These are phyloP conservation scores for Anoplolepis gracilipes DNA, from an alignment of 1,140 invertebrate genomes.

Conservation along the genomic window DNA sequence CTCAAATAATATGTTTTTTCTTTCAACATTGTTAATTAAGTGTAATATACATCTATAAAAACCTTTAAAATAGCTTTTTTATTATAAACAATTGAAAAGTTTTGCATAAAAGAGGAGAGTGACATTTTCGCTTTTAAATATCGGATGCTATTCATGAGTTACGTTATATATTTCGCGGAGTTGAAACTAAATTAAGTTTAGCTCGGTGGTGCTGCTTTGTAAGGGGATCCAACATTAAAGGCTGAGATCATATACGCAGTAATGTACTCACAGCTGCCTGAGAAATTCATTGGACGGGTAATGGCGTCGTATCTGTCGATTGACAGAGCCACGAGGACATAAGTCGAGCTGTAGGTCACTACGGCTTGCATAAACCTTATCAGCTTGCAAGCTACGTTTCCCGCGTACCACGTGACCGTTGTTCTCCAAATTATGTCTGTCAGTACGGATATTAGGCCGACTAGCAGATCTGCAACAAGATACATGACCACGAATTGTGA, in stretches of 20 bases:
- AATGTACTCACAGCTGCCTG: conserved; percentile 94
- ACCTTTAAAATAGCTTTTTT: neutral
- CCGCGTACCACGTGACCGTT: conserved; percentile 94
- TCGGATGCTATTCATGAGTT: neutral
- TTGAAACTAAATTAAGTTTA: conserved; percentile 19
- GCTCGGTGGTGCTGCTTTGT: conserved; percentile 1
- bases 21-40: neutral
- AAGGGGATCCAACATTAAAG: neutral
- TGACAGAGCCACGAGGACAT: conserved; percentile 96
- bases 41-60: neutral
- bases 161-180: neutral
- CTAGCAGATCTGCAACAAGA: conserved; percentile 91
- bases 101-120: neutral
- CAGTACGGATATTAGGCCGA: conserved; percentile 94
- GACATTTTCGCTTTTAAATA: neutral
- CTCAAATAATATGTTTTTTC: neutral
- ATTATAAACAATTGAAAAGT: neutral
- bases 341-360: conserved; percentile 97
- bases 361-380: conserved; percentile 94
- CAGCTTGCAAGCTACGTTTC: conserved; percentile 95
- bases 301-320: conserved; percentile 98
- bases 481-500: conserved; percentile 20
- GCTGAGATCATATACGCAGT: conserved; percentile 1
- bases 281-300: conserved; percentile 97
- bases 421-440: conserved; percentile 95